Conservation (phyloP, 2,888 invertebrate genomes). For the Polymixis lichenea region DNA sequence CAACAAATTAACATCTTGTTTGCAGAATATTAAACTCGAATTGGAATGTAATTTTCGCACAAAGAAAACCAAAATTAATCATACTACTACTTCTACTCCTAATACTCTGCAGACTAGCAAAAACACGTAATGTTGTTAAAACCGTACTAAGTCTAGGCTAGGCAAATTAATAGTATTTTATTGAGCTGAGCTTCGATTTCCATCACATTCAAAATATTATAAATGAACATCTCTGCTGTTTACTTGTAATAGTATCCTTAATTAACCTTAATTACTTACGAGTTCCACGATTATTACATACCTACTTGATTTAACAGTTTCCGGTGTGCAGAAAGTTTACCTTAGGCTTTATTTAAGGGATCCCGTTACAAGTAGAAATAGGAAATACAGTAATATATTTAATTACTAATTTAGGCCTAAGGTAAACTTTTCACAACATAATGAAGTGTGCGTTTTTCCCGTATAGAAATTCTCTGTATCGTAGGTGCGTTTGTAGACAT, state of each 20-base stretch:
- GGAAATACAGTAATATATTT: too few species aligned
- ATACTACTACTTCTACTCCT: background rate
- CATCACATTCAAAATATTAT: background rate
- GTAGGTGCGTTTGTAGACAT: background rate
- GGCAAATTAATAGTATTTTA: background rate
- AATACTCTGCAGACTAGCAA: background rate
- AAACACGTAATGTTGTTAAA: background rate
- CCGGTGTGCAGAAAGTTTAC: constrained; percentile 36
- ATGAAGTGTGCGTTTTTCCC: too few species aligned
- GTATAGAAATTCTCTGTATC: background rate
- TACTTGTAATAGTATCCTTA: too few species aligned
- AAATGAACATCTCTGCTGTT: background rate
- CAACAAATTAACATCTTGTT: background rate
- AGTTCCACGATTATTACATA: constrained; percentile 40
- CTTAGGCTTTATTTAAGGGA: constrained; percentile 33
- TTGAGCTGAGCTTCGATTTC: background rate
- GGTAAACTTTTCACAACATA: too few species aligned
- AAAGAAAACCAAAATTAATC: background rate
- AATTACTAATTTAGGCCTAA: too few species aligned
- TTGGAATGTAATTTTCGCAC: background rate
- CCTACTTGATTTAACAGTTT: constrained; percentile 46
- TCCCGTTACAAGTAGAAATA: constrained; percentile 3
- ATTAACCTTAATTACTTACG: constrained; percentile 18
- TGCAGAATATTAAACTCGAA: constrained; percentile 1
- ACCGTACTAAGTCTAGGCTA: background rate